A percentile compares a stretch with the other conserved stretches of the same genome.
Conservation (phyloP, 2,113 vertebrate genomes). For the Paracanthobrama guichenoti region DNA sequence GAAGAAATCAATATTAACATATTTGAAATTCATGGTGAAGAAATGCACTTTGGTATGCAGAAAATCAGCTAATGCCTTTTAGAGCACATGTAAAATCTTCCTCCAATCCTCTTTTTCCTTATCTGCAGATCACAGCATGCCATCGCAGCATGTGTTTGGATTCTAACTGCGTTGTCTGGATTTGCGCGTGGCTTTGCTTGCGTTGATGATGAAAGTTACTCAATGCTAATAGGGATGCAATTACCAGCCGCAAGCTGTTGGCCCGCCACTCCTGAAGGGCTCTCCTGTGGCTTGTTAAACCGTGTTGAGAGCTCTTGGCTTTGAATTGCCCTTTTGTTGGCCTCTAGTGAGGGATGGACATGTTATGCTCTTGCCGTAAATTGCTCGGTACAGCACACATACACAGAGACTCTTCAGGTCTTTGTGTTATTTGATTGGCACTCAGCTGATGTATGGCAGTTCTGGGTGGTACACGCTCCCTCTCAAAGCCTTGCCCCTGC, state of each 20-base stretch:
- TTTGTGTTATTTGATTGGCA: conserved; percentile 46
- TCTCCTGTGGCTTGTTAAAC: conserved; percentile 61
- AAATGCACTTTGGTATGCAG: background rate
- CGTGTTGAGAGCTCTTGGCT: conserved; percentile 58
- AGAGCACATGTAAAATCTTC: background rate
- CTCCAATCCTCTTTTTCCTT: background rate
- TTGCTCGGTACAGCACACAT: conserved; percentile 35
- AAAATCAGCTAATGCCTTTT: background rate
- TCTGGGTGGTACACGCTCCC: conserved; percentile 8
- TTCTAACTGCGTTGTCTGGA: conserved; percentile 37
- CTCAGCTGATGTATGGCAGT: conserved; percentile 36
- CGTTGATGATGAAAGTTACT: conserved; percentile 57
- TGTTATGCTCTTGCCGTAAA: conserved; percentile 33
- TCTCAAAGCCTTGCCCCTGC: conserved; percentile 20
- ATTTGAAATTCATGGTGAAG: conserved; percentile 16
- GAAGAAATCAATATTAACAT: conserved; percentile 18
- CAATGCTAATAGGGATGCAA: conserved; percentile 61
- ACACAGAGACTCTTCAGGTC: background rate
- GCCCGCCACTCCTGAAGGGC: conserved; percentile 56
- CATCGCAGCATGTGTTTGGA: conserved; percentile 38
- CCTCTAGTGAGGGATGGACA: conserved; percentile 53
- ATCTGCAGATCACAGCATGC: conserved; percentile 35
- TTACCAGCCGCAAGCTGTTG: conserved; percentile 59
- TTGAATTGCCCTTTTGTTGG: conserved; percentile 60
- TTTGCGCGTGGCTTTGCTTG: conserved; percentile 41